Percentiles rank a stretch among this genome's conserved stretches.
Evolutionary conservation across 2,797 vertebrate genomes (phyloP).

Genomic region (Cuculus canorus): DNA sequence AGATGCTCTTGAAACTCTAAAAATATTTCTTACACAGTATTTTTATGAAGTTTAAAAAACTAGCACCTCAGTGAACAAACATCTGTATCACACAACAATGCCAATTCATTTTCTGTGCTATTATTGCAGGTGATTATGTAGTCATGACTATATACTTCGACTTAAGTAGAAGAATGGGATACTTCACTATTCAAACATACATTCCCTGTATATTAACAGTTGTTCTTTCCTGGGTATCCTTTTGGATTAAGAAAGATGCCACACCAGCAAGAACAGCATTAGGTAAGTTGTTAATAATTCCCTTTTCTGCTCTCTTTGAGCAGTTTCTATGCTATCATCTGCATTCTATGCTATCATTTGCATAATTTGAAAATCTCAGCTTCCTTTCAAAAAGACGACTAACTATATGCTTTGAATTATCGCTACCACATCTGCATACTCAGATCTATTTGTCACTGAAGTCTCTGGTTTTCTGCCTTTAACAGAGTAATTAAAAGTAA

Average conservation of each 20-base stretch:
- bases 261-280: conserved; percentile 94
- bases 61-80: background rate
- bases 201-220: conserved; percentile 97
- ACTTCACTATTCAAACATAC: conserved; percentile 98
- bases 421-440: background rate
- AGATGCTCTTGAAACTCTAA: background rate
- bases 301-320: background rate
- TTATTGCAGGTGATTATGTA: conserved; percentile 89
- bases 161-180: conserved; percentile 95
- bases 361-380: background rate
- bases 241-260: conserved; percentile 98
- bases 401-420: background rate
- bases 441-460: background rate
- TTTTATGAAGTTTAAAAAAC: background rate
- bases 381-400: background rate
- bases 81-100: background rate
- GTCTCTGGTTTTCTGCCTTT: background rate
- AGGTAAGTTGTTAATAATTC: conserved; percentile 78
- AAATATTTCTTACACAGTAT: background rate
- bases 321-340: background rate
- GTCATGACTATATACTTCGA: conserved; percentile 98
- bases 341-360: too few relatives aligned
- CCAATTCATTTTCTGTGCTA: conserved; percentile 24
- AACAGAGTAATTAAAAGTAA: conserved; percentile 6
- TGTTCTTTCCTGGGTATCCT: conserved; percentile 96